Evolutionary conservation across 2,888 invertebrate species (phyloP), one percentile per base, ranked within the genome.

Genomic region (Cheiracanthium punctorium): DNA sequence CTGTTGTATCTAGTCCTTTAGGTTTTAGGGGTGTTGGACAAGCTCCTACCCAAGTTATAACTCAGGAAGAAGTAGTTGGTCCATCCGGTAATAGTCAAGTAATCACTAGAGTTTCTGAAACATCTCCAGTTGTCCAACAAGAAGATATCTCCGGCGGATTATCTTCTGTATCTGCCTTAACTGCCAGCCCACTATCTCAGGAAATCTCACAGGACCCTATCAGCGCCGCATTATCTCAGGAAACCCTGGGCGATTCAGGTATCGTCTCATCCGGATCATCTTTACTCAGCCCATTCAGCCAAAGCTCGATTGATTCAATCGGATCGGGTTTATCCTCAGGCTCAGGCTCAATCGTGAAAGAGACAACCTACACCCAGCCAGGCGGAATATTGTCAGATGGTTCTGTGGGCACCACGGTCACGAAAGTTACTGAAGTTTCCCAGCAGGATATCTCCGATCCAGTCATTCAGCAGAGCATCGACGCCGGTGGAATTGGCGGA

Each of bases 391-490:
- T 67, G 0, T 29, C 30, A 2, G 30, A 29, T 30, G 65, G 29
- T 17, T 29, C 65, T 5, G 43, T 69, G 0, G 70, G 70, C 10
- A n/a, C 17, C n/a, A 33, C 33, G 37, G 29, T 84, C 29, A 73
- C 67, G 4, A 82, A 76, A 76, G 65, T 82, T 10, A 77, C 82
- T 1, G 58, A 79, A 32, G 79, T 84, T 10, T 43, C 73, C 5
- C 84, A 84, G 33, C 69, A 84, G 41, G 65, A 67, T 24, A 84
- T 84, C 24, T 76, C 84, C 20, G 82, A 82, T 14, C 28, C 76
- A 20, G 41, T 82, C n/a, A 76, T 76, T 4, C 84, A 84, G 41
- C 72, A 84, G 20, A 84, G 77, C 64, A 84, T 84, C 1, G 48
- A 65, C 5, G 29, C 79, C 12, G 71, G 33, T 24, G 71, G 33